These are phyloP conservation scores for Bombus haemorrhoidalis DNA, from an alignment of 1,140 invertebrate species.

Conservation along the genomic window DNA sequence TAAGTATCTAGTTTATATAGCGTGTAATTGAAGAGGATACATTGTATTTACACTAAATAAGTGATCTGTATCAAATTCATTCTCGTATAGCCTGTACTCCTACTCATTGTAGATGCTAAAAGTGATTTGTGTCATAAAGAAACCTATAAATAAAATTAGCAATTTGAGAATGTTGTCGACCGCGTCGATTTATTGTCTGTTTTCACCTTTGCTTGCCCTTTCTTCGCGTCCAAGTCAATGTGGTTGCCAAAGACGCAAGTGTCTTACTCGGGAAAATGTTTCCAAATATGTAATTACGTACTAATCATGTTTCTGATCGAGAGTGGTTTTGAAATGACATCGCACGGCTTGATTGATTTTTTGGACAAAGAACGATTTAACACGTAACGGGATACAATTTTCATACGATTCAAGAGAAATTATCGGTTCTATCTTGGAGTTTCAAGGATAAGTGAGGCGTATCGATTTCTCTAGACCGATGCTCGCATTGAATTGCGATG, in stretches of 20 bases:
- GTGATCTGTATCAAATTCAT: conserved; percentile 83
- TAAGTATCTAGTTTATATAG: conserved; percentile 84
- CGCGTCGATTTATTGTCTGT: conserved; percentile 36
- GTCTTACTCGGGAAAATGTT: not conserved
- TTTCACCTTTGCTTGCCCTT: not conserved
- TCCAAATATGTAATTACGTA: not conserved
- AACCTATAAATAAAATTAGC: conserved; percentile 83
- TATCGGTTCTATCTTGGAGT: not conserved
- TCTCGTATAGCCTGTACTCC: conserved; percentile 82
- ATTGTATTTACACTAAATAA: conserved; percentile 82
- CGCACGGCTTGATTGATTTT: not conserved
- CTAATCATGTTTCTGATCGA: not conserved
- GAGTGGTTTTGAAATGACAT: fast-evolving
- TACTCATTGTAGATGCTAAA: conserved; percentile 83
- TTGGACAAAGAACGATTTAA: not conserved
- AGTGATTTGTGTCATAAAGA: conserved; percentile 83
- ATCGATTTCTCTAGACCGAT: not conserved
- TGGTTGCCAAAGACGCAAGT: not conserved
- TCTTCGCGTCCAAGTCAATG: not conserved
- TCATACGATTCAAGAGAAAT: not conserved
- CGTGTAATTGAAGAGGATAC: conserved; percentile 79
- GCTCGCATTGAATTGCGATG: not conserved
- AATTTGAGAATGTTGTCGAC: conserved; percentile 81
- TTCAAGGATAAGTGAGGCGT: no score
- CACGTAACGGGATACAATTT: conserved; percentile 1